Conservation (phyloP, 1,140 invertebrate genomes). For the Oedothorax gibbosus region DNA sequence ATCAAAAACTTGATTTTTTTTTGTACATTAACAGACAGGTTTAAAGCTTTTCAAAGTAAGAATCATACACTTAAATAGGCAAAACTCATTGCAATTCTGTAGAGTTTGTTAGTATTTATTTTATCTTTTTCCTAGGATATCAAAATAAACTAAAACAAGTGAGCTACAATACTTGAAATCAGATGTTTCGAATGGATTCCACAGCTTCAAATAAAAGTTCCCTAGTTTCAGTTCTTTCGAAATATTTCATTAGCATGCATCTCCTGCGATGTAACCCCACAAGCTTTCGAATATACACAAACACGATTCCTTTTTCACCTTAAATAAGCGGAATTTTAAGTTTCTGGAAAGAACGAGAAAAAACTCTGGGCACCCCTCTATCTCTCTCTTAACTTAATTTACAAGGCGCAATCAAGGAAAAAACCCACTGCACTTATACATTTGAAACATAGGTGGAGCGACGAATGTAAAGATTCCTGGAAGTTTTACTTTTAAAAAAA, state of each 20-base stretch:
- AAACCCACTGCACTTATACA: background rate
- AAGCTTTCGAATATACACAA: background rate
- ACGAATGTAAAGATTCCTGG: background rate
- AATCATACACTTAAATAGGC: too few relatives aligned
- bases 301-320: slow-evolving; percentile 3
- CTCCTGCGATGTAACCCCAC: slow-evolving; percentile 1
- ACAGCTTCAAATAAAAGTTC: background rate
- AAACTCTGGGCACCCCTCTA: background rate
- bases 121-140: too few relatives aligned
- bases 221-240: background rate
- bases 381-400: slow-evolving; percentile 38
- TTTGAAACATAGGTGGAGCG: background rate
- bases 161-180: slow-evolving; percentile 4
- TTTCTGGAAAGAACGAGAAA: slow-evolving; percentile 18
- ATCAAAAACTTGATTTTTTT: too few relatives aligned
- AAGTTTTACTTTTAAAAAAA: too few relatives aligned
- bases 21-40: too few relatives aligned
- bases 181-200: slow-evolving; percentile 5
- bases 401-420: slow-evolving; percentile 27
- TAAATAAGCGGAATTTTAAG: slow-evolving; percentile 15
- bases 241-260: slow-evolving; percentile 26
- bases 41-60: too few relatives aligned
- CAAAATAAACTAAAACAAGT: too few relatives aligned
- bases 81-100: too few relatives aligned
- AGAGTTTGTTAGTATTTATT: too few relatives aligned